These are phyloP conservation scores for Umimayanthus chanpuru DNA, from an alignment of 92 coral and sea anemone species.

Conservation along the genomic window DNA sequence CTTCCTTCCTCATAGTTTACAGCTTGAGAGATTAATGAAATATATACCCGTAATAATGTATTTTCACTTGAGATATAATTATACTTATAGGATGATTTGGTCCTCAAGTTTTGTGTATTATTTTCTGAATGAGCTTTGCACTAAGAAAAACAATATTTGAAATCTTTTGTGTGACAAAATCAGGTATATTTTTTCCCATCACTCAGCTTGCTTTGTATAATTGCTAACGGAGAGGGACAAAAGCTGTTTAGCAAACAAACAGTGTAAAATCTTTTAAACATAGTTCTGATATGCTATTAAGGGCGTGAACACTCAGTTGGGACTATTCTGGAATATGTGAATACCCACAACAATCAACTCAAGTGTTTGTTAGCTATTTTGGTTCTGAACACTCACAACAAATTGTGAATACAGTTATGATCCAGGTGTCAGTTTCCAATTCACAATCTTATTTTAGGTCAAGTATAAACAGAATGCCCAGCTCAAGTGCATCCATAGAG, in stretches of 20 bases:
- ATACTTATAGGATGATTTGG: background rate
- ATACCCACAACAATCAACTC: background rate
- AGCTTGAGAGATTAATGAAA: background rate
- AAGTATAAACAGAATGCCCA: background rate
- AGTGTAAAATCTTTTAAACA: slow-evolving; percentile 1
- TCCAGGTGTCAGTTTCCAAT: background rate
- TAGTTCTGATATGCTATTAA: background rate
- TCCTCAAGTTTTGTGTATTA: background rate
- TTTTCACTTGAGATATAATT: background rate
- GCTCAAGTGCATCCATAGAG: background rate
- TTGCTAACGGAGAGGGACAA: slow-evolving; percentile 10
- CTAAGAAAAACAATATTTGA: background rate
- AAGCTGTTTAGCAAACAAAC: slow-evolving; percentile 31
- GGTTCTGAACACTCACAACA: background rate
- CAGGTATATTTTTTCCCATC: background rate
- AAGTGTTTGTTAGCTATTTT: background rate
- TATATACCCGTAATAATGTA: background rate
- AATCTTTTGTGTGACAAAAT: background rate
- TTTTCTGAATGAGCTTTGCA: background rate
- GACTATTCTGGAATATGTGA: background rate
- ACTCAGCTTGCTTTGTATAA: background rate
- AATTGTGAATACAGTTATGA: too few species aligned
- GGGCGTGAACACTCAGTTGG: background rate
- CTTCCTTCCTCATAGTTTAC: slow-evolving; percentile 4
- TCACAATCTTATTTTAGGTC: background rate